These are phyloP conservation scores for Spatulosminthurus flaviceps DNA, from an alignment of 2,888 invertebrate genomes.

Conservation along the genomic window DNA sequence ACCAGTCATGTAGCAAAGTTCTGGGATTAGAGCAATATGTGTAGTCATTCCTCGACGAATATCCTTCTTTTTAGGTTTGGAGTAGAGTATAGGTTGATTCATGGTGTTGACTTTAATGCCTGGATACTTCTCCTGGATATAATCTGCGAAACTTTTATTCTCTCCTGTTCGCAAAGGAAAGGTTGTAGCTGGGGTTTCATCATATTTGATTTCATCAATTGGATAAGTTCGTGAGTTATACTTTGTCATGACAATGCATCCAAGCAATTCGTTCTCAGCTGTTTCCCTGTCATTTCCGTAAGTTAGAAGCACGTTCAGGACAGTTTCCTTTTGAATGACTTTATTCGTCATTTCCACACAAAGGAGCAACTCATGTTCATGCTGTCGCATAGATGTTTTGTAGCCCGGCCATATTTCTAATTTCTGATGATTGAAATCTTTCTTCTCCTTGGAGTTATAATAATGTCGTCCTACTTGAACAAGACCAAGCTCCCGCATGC, in stretches of 20 bases:
- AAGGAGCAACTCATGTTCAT: slow-evolving; percentile 80
- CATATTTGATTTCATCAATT: slow-evolving; percentile 85
- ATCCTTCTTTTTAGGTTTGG: slow-evolving; percentile 20
- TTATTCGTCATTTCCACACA: slow-evolving; percentile 84
- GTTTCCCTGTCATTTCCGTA: slow-evolving; percentile 1
- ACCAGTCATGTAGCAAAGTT: slow-evolving; percentile 40
- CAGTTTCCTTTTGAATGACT: slow-evolving; percentile 80
- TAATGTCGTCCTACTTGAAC: slow-evolving; percentile 19
- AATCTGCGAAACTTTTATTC: slow-evolving; percentile 45
- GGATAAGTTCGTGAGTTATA: slow-evolving; percentile 81
- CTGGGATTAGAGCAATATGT: slow-evolving; percentile 36
- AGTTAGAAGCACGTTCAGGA: slow-evolving; percentile 71
- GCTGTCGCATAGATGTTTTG: slow-evolving; percentile 80
- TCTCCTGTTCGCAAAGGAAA: slow-evolving; percentile 70
- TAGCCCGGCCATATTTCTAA: slow-evolving; percentile 52
- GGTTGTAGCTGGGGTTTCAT: slow-evolving; percentile 74
- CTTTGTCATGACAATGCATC: slow-evolving; percentile 78
- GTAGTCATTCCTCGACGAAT: slow-evolving; percentile 33
- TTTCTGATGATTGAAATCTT: not conserved
- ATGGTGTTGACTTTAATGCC: not conserved
- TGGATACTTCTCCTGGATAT: slow-evolving; percentile 37
- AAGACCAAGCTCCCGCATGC: slow-evolving; percentile 22
- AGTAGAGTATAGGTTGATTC: slow-evolving; percentile 40
- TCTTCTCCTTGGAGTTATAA: not conserved
- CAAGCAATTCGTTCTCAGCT: slow-evolving; percentile 66